Conservation (phyloP, 2,888 invertebrate genomes). For the Acholoe squamosa region DNA sequence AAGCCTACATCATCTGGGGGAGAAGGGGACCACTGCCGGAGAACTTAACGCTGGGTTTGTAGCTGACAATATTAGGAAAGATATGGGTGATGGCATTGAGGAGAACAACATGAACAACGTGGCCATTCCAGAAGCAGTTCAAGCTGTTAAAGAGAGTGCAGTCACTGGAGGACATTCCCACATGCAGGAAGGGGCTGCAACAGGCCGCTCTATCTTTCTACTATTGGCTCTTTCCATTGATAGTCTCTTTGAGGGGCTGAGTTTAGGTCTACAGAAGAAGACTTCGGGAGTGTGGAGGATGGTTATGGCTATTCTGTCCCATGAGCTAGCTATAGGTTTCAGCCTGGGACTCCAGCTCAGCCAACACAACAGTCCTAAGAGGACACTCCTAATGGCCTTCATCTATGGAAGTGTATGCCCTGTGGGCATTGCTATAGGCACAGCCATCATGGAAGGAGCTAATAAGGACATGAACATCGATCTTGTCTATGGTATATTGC, state of each 20-base stretch:
- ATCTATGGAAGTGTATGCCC: conserved; percentile 70
- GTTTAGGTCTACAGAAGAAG: conserved; percentile 84
- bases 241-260: conserved; percentile 86
- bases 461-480: conserved; percentile 70
- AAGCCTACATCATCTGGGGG: background rate
- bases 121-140: background rate
- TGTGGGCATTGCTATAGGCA: conserved; percentile 71
- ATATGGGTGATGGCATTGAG: background rate
- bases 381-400: conserved; percentile 37
- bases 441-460: conserved; percentile 68
- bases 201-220: conserved; percentile 83
- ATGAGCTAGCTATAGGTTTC: conserved; percentile 86
- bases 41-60: background rate
- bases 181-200: conserved; percentile 63
- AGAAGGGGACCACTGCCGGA: background rate
- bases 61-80: background rate
- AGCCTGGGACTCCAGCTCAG: conserved; percentile 84
- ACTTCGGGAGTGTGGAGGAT: conserved; percentile 77
- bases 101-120: background rate
- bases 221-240: conserved; percentile 85
- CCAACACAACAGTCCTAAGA: conserved; percentile 13
- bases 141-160: background rate
- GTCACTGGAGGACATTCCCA: background rate
- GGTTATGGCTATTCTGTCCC: conserved; percentile 84
- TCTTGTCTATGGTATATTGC: conserved; percentile 83